Conservation (phyloP, 2,113 vertebrate genomes). For the Anolis sagrei region DNA sequence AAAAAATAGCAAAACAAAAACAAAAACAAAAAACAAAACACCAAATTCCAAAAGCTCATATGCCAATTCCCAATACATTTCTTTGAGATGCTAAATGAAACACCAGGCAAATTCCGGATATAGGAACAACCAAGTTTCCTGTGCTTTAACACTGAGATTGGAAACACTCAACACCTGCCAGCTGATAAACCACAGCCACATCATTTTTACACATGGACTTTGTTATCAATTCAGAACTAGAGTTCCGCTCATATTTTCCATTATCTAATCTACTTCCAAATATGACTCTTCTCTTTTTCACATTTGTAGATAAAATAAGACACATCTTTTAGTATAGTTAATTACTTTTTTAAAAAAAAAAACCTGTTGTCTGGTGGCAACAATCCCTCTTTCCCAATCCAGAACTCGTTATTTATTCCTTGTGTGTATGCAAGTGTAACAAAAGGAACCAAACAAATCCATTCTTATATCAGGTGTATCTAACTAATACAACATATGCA, state of each 20-base stretch:
- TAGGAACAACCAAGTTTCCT: constrained; percentile 58
- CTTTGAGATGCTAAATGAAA: neutral
- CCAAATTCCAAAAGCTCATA: constrained; percentile 1
- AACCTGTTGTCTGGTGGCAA: too few relatives aligned
- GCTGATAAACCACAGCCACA: constrained; percentile 55
- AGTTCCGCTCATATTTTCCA: constrained; percentile 5
- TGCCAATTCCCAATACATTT: constrained; percentile 15
- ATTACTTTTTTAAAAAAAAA: too few relatives aligned
- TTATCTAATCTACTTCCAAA: neutral
- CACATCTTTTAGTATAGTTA: too few relatives aligned
- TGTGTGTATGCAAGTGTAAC: too few relatives aligned
- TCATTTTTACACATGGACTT: constrained; percentile 3
- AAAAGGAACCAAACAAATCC: too few relatives aligned
- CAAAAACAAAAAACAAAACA: too few relatives aligned
- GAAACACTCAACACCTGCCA: constrained; percentile 27
- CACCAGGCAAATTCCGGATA: constrained; percentile 50
- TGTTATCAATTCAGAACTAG: neutral
- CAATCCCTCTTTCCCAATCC: too few relatives aligned
- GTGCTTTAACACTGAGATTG: constrained; percentile 17
- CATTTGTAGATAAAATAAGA: neutral
- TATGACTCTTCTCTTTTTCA: neutral
- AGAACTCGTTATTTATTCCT: too few relatives aligned
- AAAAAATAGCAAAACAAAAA: neutral
- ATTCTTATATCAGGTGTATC: neutral
- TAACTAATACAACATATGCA: neutral